Evolutionary conservation across 2,888 invertebrate species (phyloP), one percentile per base, ranked within the genome.

Genomic region (Drosophila mimica): DNA sequence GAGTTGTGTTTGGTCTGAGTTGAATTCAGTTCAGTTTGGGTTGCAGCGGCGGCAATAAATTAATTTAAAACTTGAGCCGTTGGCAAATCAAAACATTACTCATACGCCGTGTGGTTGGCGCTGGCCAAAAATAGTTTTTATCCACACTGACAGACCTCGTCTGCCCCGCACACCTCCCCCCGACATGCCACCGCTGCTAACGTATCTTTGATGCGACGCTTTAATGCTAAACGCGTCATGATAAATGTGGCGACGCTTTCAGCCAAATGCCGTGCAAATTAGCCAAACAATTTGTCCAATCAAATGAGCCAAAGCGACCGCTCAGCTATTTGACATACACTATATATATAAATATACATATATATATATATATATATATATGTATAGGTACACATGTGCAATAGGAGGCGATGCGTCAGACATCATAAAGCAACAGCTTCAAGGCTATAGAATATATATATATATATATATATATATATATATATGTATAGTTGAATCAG

Each of bases 51-150:
- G 64, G 70, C 82, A 78, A 85, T 88, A 76, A 88, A 85, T 85
- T 79, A 75, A 81, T 88, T 86, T 68, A 70, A 76, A 68, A 73
- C 87, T 78, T 83, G 83, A 83, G 83, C 80, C 83, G 76, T 76
- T 86, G 83, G 88, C 81, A 74, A 83, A 85, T 86, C 78, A 84
- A 88, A 79, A 89, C 89, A 87, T 87, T 87, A 87, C 89, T 87
- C 87, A 87, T 87, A 87, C 87, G 85, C 85, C 76, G 82, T 68
- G 83, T 85, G 81, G 72, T 69, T 56, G 67, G 53, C 56, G 28
- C 28, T 46, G 46, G 17, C 68, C 75, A 61, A 75, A 89, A 86
- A 86, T 89, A 89, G 82, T 78, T 74, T 34, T 17, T 20, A 15
- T 57, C 57, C 40, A 30, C 53, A 36, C 53, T 25, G 20, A 54